Conservation (phyloP, 2,888 invertebrate genomes). For the Troides oblongomaculatus region DNA sequence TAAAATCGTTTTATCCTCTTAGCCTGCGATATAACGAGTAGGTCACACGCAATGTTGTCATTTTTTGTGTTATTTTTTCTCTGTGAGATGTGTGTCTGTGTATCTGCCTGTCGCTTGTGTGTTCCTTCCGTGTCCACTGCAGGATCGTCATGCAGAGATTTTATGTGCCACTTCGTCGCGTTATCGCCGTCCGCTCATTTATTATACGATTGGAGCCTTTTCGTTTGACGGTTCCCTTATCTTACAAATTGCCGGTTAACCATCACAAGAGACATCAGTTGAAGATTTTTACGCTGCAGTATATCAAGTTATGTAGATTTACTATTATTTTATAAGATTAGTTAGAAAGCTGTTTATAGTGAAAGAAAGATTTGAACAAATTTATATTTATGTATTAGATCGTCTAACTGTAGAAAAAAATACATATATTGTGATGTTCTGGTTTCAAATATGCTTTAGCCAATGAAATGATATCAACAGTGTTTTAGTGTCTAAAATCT, state of each 20-base stretch:
- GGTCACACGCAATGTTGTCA: not conserved
- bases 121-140: slow-evolving; percentile 31
- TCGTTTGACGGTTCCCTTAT: slow-evolving; percentile 37
- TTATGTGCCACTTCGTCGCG: slow-evolving; percentile 71
- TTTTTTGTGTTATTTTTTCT: not conserved
- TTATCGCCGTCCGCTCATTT: slow-evolving; percentile 56
- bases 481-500: too few species aligned
- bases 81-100: slow-evolving; percentile 28
- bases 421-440: too few species aligned
- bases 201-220: slow-evolving; percentile 43
- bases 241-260: slow-evolving; percentile 21
- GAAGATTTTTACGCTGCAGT: too few species aligned
- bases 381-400: too few species aligned
- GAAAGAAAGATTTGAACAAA: too few species aligned
- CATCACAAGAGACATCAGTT: slow-evolving; percentile 8
- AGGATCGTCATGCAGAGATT: slow-evolving; percentile 57
- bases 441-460: too few species aligned
- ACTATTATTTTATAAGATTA: too few species aligned
- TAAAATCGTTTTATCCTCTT: not conserved
- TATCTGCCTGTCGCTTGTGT: slow-evolving; percentile 38
- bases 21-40: not conserved
- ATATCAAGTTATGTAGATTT: too few species aligned
- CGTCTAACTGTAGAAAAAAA: too few species aligned
- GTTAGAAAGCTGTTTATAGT: too few species aligned
- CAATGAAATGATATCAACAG: too few species aligned